A percentile compares a stretch with the other conserved stretches of the same genome.
These are phyloP conservation scores for Dusona sp. DNA, from an alignment of 2,888 invertebrate genomes.

Conservation along the genomic window DNA sequence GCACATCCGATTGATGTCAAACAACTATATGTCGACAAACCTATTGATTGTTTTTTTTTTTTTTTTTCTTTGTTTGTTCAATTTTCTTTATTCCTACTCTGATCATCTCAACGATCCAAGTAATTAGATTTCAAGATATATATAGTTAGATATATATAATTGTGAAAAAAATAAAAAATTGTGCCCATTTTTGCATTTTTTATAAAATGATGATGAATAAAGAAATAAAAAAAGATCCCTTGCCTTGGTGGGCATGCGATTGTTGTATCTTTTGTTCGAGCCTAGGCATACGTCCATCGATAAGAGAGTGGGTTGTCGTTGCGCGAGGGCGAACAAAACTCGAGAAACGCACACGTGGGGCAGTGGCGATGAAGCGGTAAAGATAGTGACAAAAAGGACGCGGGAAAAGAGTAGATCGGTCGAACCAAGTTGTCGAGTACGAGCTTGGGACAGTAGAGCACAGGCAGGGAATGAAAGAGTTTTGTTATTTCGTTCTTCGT, in stretches of 20 bases:
- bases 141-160: no score
- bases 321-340: not conserved
- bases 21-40: no score
- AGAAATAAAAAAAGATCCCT: not conserved
- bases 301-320: not conserved
- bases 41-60: no score
- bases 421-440: constrained; percentile 22
- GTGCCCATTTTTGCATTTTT: not conserved
- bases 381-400: constrained; percentile 26
- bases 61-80: no score
- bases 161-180: no score
- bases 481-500: not conserved
- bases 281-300: not conserved
- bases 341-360: constrained; percentile 33
- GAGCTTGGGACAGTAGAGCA: constrained; percentile 51
- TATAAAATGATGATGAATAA: no score
- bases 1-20: no score
- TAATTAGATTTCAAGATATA: no score
- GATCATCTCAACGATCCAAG: no score
- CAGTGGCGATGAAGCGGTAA: constrained; percentile 14
- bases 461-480: constrained; percentile 41
- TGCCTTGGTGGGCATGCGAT: not conserved
- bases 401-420: constrained; percentile 40
- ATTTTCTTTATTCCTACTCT: no score
- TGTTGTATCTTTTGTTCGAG: not conserved